Evolutionary conservation across 2,797 vertebrate species (phyloP), one percentile per base, ranked within the genome.

Genomic region (Dicrostonyx torquatus): DNA sequence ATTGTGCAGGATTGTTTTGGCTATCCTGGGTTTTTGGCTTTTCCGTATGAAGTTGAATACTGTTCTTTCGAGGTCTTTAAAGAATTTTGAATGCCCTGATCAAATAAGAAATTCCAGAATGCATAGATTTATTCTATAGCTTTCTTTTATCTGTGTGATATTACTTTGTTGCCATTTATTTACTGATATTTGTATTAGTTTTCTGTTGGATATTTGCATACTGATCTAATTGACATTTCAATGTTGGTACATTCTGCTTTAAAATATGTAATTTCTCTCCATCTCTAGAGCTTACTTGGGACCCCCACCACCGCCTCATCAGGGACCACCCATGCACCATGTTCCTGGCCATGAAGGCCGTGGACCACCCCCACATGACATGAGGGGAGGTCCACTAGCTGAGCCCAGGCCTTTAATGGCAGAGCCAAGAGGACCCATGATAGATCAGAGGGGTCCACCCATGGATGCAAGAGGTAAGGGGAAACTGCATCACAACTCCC

Each of bases 301-400:
- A 91, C 99, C 99, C 20, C 85, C 85, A 58, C 84, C 68, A 87
- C 85, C 85, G 1, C 99, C 99, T 72, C 99, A 99, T 98, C 99
- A 99, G 97, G 99, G 99, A 34, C 99, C 99, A 12, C 99, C 99
- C 87, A 99, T 99, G 97, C 99, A 99, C 95, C 98, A 98, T 92
- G 98, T 98, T 97, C 99, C 99, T 98, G 97, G 98, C 78, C 99
- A 99, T 93, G 98, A 98, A 95, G 98, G 96, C 94, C 98, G 98
- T 95, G 98, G 98, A 87, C 98, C 98, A 83, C 98, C 99, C 60
- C 98, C 98, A 76, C 99, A 99, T 20, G 99, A 99, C 89, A 99
- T 99, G 98, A 99, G 99, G 97, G 99, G 99, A 93, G 99, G 99
- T 31, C 99, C 99, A 43, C 99, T 99, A 99, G 99, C 98, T 86